A percentile compares a stretch with the other conserved stretches of the same genome.
phyloP scores from a whole-genome alignment of 2,113 vertebrate species.

The Heterotilapia buettikoferi region DNA sequence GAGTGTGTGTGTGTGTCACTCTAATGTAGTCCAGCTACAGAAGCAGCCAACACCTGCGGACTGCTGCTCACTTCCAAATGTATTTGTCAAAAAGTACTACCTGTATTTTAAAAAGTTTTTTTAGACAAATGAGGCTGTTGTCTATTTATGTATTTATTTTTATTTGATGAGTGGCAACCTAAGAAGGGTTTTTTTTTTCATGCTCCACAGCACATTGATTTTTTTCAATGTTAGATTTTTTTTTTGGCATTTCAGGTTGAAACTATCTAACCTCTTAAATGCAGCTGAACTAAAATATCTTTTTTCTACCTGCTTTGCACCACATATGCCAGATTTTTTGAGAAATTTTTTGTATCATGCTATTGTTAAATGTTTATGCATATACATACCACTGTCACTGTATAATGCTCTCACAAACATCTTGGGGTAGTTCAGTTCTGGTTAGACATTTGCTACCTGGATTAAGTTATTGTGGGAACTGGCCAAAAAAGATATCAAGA shows the following conservation, averaged over 20 bases:
- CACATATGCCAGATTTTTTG: background rate
- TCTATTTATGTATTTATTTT: background rate
- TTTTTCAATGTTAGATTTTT: background rate
- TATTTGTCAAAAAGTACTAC: background rate
- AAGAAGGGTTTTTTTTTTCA: background rate
- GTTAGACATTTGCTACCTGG: background rate
- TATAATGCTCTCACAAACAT: background rate
- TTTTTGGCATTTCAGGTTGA: background rate
- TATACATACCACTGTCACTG: background rate
- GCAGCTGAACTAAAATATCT: background rate
- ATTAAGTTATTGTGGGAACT: background rate
- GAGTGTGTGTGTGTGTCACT: slow-evolving; percentile 15
- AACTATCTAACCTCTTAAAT: background rate
- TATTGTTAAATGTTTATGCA: background rate
- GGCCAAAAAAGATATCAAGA: background rate
- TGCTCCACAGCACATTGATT: background rate
- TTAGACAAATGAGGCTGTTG: background rate
- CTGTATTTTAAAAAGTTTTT: background rate
- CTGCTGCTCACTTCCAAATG: slow-evolving; percentile 16
- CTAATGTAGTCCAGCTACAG: slow-evolving; percentile 42
- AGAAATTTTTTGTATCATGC: background rate
- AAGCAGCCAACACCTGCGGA: slow-evolving; percentile 38
- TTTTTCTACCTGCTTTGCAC: background rate
- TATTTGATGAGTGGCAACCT: background rate
- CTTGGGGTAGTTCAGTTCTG: background rate